Evolutionary conservation across 2,113 vertebrate species (phyloP), one percentile per base, ranked within the genome.

Genomic region (Empidonax traillii): DNA sequence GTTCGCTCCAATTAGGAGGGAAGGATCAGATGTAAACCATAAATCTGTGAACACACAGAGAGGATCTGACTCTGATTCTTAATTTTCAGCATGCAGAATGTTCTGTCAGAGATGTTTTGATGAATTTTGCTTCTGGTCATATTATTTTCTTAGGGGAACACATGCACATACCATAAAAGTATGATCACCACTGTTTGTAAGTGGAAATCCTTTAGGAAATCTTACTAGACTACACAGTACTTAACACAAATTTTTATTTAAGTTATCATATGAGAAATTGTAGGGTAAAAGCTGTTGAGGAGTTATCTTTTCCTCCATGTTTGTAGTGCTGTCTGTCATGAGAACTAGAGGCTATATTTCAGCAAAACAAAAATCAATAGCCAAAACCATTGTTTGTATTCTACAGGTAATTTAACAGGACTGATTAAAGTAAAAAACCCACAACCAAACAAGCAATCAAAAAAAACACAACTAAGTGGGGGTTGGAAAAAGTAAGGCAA

Each of bases 281-380:
- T 53, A 33, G 24, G 14, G 25, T 49, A 67, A 39, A 72, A 79
- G 12, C 16, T 72, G 12, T n/a, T 14, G 22, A 63, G 55, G 24
- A 53, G 20, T 68, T 73, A 19, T 37, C 9, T 77, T 85, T 91
- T 51, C 43, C 28, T 19, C 28, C 62, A 2, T 81, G n/a, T 37
- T 51, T 79, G 25, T 56, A 62, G 37, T 66, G 24, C 17, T 75
- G 72, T 27, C 14, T 55, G 8, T 73, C 3, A 27, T 59, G 43
- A 92, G 63, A 31, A 25, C 13, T 85, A 18, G 66, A 37, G 10
- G 49, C 27, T 44, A 17, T 30, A 52, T 27, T 62, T 86, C n/a
- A 49, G 69, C 35, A 85, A 16, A 37, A 49, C 16, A 21, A 88
- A 93, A 97, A 97, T 86, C 78, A 39, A 77, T 85, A 96, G 92